phyloP scores from a whole-genome alignment of 2,797 vertebrate genomes.

The Cossypha heuglini region DNA sequence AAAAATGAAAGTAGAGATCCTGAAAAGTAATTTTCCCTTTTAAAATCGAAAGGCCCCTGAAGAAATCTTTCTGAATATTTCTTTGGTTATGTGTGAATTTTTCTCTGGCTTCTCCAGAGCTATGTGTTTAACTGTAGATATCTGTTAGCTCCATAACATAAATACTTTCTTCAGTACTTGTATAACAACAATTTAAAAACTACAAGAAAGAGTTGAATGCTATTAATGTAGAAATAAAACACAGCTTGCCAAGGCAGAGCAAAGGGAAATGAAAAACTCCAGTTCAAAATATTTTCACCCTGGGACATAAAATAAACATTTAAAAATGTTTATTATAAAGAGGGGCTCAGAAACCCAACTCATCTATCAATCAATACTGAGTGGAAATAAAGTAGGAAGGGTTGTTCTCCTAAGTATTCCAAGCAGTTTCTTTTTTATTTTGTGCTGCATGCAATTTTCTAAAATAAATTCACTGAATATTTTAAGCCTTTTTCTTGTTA shows the following conservation, averaged over 20 bases:
- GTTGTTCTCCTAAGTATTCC: slow-evolving; percentile 13
- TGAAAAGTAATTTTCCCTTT: slow-evolving; percentile 28
- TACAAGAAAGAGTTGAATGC: slow-evolving; percentile 44
- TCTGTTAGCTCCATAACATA: slow-evolving; percentile 69
- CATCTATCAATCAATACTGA: slow-evolving; percentile 60
- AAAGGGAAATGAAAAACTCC: slow-evolving; percentile 71
- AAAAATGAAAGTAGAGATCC: slow-evolving; percentile 33
- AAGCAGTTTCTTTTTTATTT: slow-evolving; percentile 58
- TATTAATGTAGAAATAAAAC: slow-evolving; percentile 69
- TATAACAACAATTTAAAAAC: slow-evolving; percentile 55
- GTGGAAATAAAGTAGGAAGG: slow-evolving; percentile 51
- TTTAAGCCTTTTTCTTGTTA: slow-evolving; percentile 59
- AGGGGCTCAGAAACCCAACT: slow-evolving; percentile 58
- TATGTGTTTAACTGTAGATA: slow-evolving; percentile 67
- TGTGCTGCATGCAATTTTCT: slow-evolving; percentile 37
- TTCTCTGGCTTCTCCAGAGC: slow-evolving; percentile 56
- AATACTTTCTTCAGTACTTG: slow-evolving; percentile 64
- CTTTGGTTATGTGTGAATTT: slow-evolving; percentile 61
- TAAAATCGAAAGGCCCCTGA: neutral
- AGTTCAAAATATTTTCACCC: slow-evolving; percentile 73
- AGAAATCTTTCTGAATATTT: slow-evolving; percentile 51
- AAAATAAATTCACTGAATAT: slow-evolving; percentile 52
- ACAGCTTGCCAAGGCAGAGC: slow-evolving; percentile 62
- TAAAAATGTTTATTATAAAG: slow-evolving; percentile 75
- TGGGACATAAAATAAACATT: slow-evolving; percentile 80